Evolutionary conservation across 2,888 invertebrate genomes (phyloP).

Genomic region (Eulithis testata): DNA sequence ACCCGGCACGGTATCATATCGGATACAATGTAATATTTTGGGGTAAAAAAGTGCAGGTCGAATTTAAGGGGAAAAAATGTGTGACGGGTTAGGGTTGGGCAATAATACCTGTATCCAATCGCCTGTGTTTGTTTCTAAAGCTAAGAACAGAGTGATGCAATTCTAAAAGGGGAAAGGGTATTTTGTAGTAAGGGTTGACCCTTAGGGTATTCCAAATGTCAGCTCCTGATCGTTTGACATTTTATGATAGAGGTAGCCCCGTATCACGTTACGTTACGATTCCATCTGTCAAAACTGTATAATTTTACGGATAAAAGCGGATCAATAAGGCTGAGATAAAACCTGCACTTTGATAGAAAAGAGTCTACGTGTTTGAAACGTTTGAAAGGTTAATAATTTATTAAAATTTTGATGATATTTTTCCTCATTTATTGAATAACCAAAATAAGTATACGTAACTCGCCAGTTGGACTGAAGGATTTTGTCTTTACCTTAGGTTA

Average conservation of each 20-base stretch:
- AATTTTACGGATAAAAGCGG: neutral
- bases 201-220: neutral
- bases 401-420: no score
- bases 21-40: slow-evolving; percentile 20
- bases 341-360: no score
- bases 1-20: slow-evolving; percentile 5
- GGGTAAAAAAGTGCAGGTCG: neutral
- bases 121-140: neutral
- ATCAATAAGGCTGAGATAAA: neutral
- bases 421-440: no score
- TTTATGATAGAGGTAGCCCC: neutral
- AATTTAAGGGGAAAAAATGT: slow-evolving; percentile 1
- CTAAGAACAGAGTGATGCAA: neutral
- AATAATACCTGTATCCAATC: neutral
- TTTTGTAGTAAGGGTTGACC: neutral
- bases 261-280: neutral
- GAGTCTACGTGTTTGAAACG: no score
- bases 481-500: no score
- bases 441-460: no score
- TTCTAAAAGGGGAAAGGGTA: neutral
- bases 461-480: no score
- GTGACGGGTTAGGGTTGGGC: neutral
- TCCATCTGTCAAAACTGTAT: neutral
- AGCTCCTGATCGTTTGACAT: neutral
- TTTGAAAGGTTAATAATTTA: no score